Evolutionary conservation across 2,888 invertebrate species (phyloP).

Genomic region (Cephus pulcher): DNA sequence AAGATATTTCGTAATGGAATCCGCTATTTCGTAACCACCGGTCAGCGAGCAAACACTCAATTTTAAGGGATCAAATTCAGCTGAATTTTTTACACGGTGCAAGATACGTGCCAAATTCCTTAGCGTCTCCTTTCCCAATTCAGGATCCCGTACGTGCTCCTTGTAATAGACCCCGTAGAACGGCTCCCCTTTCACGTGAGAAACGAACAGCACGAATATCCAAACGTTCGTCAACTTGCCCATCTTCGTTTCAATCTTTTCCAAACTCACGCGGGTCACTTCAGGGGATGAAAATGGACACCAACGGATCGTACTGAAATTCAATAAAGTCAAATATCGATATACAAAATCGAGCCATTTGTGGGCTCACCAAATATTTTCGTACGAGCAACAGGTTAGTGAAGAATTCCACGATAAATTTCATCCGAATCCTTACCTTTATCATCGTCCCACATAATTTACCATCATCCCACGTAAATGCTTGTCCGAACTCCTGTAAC

Average conservation of each 20-base stretch:
- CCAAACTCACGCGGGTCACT: neutral
- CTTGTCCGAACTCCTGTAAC: neutral
- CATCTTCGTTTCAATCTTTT: neutral
- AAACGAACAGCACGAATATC: neutral
- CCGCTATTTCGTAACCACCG: conserved; percentile 13
- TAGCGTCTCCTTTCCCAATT: conserved; percentile 11
- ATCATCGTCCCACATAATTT: neutral
- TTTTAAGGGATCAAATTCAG: conserved; percentile 32
- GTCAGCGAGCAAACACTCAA: conserved; percentile 31
- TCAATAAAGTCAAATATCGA: neutral
- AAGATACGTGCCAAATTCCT: conserved; percentile 32
- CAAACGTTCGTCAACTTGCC: neutral
- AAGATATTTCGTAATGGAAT: conserved; percentile 23
- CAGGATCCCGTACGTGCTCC: neutral
- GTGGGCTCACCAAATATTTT: neutral
- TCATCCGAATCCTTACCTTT: neutral
- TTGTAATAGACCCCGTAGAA: neutral
- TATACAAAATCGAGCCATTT: neutral
- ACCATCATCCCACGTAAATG: neutral
- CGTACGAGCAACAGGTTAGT: neutral
- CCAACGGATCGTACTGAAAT: neutral
- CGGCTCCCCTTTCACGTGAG: neutral
- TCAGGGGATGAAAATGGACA: neutral
- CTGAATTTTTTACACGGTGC: conserved; percentile 26
- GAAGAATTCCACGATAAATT: neutral